Evolutionary conservation across 2,888 invertebrate genomes (phyloP), one percentile per base, ranked within the genome.

Genomic region (Drosophila kambysellisi): DNA sequence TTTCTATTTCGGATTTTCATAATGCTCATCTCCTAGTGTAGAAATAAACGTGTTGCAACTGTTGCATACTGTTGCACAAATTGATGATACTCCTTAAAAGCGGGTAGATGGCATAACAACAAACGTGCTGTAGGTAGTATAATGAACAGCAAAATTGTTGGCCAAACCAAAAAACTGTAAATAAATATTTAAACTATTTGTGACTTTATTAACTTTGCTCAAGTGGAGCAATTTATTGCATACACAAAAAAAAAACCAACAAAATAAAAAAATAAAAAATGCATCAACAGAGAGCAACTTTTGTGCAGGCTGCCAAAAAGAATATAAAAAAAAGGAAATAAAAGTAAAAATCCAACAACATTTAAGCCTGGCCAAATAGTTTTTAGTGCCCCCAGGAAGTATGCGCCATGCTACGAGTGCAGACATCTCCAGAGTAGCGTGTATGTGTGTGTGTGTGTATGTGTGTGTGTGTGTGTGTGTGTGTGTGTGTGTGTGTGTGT

Each of bases 101-200:
- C 4, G 4, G 3, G n/a, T 4, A 32, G n/a, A 15, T n/a, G n/a
- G n/a, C 7, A 15, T 4, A 53, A 61, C 48, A 65, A 66, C 33
- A 56, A 57, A 57, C 39, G 61, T 57, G 46, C 20, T 51, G 33
- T 52, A 68, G 60, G 54, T 79, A 61, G 58, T 50, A 63, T 41
- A 74, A 67, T 61, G 70, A 81, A 78, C 58, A 62, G 72, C 68
- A 60, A 83, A 70, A 80, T 80, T 89, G 88, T 85, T 80, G 72
- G 72, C 72, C 68, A 75, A 83, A 63, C 85, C 86, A 80, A 88
- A 89, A 46, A 85, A 82, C 70, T 80, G 89, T 79, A 81, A 83
- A 86, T 90, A 90, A 88, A 90, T 90, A 86, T 86, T 86, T 86
- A 70, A 90, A 89, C 90, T 86, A 86, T 90, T 86, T 88, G 90